Conservation (phyloP, 2,797 vertebrate genomes). For the Acanthurus tractus region DNA sequence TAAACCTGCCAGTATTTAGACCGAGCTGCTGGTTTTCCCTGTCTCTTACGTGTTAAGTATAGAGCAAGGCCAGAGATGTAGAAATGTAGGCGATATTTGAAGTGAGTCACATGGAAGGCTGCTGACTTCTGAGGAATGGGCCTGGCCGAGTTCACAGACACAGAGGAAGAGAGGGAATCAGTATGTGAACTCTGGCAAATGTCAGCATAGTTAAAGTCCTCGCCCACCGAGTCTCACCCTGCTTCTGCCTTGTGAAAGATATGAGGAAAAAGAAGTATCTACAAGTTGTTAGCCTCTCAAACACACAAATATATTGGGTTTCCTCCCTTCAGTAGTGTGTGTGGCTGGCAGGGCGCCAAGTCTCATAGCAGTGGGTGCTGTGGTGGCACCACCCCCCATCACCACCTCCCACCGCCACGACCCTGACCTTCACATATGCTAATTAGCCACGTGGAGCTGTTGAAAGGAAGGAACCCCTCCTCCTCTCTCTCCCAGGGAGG, state of each 20-base stretch:
- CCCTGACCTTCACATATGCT: slow-evolving; percentile 93
- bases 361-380: slow-evolving; percentile 75
- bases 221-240: slow-evolving; percentile 48
- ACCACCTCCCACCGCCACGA: slow-evolving; percentile 79
- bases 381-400: slow-evolving; percentile 79
- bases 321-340: slow-evolving; percentile 53
- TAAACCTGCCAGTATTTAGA: slow-evolving; percentile 1
- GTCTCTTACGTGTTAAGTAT: background rate
- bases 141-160: slow-evolving; percentile 57
- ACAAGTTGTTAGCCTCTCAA: slow-evolving; percentile 45
- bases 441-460: slow-evolving; percentile 91
- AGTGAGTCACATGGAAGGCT: slow-evolving; percentile 70
- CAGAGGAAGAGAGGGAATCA: slow-evolving; percentile 32
- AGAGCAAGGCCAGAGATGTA: slow-evolving; percentile 43
- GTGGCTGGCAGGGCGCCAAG: slow-evolving; percentile 87
- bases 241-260: slow-evolving; percentile 44
- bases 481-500: slow-evolving; percentile 70
- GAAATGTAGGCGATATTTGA: slow-evolving; percentile 69
- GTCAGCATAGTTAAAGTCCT: slow-evolving; percentile 69
- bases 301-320: slow-evolving; percentile 79
- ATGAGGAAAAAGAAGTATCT: slow-evolving; percentile 58
- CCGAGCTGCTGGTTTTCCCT: slow-evolving; percentile 14
- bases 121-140: slow-evolving; percentile 74
- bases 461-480: slow-evolving; percentile 81
- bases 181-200: slow-evolving; percentile 73